These are phyloP conservation scores for Helicolenus hilgendorfi DNA, from an alignment of 2,797 vertebrate genomes.

Conservation along the genomic window DNA sequence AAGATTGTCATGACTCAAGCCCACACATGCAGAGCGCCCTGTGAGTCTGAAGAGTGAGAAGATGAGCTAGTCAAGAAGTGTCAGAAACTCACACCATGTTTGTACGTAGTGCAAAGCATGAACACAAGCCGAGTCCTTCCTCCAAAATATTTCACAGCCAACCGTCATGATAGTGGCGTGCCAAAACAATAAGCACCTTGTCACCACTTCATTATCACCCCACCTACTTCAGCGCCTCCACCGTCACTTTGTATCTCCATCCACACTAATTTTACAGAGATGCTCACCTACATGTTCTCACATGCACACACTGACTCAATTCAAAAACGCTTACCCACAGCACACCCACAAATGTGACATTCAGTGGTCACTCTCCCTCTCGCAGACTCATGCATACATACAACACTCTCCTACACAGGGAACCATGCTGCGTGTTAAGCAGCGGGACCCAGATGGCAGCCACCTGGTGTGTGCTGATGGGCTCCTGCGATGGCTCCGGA, in stretches of 20 bases:
- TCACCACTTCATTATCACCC: conserved; percentile 76
- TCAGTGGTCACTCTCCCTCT: conserved; percentile 60
- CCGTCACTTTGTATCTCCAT: background rate
- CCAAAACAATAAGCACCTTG: conserved; percentile 62
- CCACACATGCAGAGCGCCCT: conserved; percentile 28
- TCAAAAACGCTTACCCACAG: conserved; percentile 19
- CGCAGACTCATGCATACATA: conserved; percentile 60
- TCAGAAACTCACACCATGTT: conserved; percentile 49
- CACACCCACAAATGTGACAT: conserved; percentile 72
- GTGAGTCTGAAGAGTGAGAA: conserved; percentile 42
- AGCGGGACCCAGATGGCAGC: conserved; percentile 83
- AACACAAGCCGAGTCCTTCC: background rate
- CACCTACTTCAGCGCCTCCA: conserved; percentile 3
- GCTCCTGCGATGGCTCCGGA: conserved; percentile 69
- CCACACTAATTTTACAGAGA: background rate
- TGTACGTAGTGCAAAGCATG: conserved; percentile 17
- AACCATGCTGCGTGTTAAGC: conserved; percentile 79
- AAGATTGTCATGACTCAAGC: conserved; percentile 33
- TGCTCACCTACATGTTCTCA: conserved; percentile 9
- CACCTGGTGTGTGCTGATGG: conserved; percentile 84
- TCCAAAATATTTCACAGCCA: conserved; percentile 32
- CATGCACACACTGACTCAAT: conserved; percentile 16
- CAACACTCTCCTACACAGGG: conserved; percentile 75
- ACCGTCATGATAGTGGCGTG: conserved; percentile 3
- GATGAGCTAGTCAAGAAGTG: conserved; percentile 37